Evolutionary conservation across 2,888 invertebrate species (phyloP).

Genomic region (Drosophila crucigera): DNA sequence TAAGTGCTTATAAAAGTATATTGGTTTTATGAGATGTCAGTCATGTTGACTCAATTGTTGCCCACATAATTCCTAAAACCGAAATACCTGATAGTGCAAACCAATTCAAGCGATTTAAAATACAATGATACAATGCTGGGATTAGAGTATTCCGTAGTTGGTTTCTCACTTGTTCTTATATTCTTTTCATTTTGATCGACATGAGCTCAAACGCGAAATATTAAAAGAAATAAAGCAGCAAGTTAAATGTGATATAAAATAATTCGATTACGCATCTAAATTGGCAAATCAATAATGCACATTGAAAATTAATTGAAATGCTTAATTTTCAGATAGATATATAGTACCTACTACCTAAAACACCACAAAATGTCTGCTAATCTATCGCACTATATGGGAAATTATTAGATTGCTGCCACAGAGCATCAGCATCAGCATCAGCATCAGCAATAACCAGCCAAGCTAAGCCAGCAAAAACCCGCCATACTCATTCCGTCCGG

Average conservation of each 20-base stretch:
- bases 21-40: too few species aligned
- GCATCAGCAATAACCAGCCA: constrained; percentile 21
- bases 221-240: not conserved
- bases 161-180: not conserved
- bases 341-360: not conserved
- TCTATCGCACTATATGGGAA: constrained; percentile 25
- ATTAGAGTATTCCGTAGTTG: not conserved
- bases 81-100: too few species aligned
- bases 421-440: not conserved
- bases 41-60: too few species aligned
- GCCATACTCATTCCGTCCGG: not conserved
- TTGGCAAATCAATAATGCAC: not conserved
- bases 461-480: not conserved
- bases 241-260: not conserved
- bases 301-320: not conserved
- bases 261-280: not conserved
- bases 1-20: not conserved
- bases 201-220: not conserved
- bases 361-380: constrained; percentile 20
- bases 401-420: constrained; percentile 40
- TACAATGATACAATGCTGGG: too few species aligned
- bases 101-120: too few species aligned
- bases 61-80: too few species aligned
- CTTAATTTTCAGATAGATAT: not conserved
- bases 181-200: too few species aligned